These are phyloP conservation scores for Cariama cristata DNA, from an alignment of 2,113 vertebrate genomes.

Conservation along the genomic window DNA sequence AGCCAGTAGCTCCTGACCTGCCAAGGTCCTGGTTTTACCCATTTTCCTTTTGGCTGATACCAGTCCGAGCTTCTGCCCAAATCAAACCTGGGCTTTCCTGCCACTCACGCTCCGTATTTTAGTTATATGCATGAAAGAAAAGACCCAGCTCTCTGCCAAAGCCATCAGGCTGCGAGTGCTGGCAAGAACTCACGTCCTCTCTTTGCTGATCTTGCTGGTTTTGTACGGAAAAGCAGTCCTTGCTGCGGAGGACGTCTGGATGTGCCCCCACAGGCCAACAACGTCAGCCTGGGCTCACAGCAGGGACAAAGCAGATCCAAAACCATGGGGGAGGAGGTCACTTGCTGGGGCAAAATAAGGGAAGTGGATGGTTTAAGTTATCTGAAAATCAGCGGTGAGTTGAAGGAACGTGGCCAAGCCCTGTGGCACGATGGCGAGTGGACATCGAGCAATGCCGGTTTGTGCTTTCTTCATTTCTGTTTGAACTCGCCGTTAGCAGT, in stretches of 20 bases:
- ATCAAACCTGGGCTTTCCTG: not conserved
- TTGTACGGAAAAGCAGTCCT: not conserved
- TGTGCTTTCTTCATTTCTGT: not conserved
- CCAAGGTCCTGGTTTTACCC: not conserved
- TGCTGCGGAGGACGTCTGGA: not conserved
- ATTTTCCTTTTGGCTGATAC: not conserved
- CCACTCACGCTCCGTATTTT: not conserved
- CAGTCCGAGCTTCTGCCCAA: not conserved
- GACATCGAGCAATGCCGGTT: accelerated
- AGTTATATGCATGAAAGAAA: not conserved
- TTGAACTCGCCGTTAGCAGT: not conserved
- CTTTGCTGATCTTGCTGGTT: not conserved
- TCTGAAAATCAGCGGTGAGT: not conserved
- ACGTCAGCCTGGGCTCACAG: not conserved
- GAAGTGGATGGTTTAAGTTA: not conserved
- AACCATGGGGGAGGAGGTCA: not conserved
- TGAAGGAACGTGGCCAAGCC: not conserved
- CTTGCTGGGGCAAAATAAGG: not conserved
- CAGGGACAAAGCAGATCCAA: not conserved
- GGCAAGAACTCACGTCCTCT: not conserved
- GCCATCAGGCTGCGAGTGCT: not conserved
- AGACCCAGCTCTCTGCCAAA: not conserved
- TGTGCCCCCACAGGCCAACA: not conserved
- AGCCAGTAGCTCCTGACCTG: not conserved
- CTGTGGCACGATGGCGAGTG: not conserved